phyloP scores from a whole-genome alignment of 1,140 invertebrate species.

The Melitaea cinxia region DNA sequence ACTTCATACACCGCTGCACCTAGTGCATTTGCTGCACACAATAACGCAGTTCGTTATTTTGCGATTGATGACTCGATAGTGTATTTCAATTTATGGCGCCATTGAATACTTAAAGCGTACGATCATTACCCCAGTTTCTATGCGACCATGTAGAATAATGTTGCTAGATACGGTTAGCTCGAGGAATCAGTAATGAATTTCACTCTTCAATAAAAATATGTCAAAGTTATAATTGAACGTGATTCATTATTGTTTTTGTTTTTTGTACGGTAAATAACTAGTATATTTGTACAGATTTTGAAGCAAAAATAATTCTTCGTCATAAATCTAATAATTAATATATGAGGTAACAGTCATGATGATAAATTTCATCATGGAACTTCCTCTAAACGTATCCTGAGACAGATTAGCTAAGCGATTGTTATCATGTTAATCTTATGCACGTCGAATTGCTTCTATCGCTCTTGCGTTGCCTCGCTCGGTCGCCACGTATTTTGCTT shows the following conservation, averaged over 20 bases:
- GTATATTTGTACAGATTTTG: too few species aligned
- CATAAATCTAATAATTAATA: too few species aligned
- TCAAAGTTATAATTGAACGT: background rate
- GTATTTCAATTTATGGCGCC: constrained; percentile 72
- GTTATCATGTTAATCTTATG: constrained; percentile 64
- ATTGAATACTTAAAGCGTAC: constrained; percentile 58
- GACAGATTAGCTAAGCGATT: constrained; percentile 43
- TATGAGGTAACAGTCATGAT: background rate
- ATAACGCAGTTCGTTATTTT: constrained; percentile 62
- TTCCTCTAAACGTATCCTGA: constrained; percentile 21
- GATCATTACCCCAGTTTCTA: constrained; percentile 66
- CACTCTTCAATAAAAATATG: constrained; percentile 7
- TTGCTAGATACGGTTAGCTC: constrained; percentile 26
- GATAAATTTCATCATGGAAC: constrained; percentile 6
- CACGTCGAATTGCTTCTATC: constrained; percentile 39
- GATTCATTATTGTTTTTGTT: background rate
- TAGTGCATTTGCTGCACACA: constrained; percentile 52
- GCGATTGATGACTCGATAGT: constrained; percentile 70
- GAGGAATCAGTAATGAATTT: constrained; percentile 19
- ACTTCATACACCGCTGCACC: constrained; percentile 52
- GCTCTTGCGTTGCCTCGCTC: constrained; percentile 21
- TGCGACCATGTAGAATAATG: constrained; percentile 26
- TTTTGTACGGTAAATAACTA: too few species aligned
- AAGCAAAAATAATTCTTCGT: too few species aligned
- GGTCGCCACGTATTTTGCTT: constrained; percentile 48